Evolutionary conservation across 2,113 vertebrate species (phyloP), one percentile per base, ranked within the genome.

Genomic region (Glareola pratincola): DNA sequence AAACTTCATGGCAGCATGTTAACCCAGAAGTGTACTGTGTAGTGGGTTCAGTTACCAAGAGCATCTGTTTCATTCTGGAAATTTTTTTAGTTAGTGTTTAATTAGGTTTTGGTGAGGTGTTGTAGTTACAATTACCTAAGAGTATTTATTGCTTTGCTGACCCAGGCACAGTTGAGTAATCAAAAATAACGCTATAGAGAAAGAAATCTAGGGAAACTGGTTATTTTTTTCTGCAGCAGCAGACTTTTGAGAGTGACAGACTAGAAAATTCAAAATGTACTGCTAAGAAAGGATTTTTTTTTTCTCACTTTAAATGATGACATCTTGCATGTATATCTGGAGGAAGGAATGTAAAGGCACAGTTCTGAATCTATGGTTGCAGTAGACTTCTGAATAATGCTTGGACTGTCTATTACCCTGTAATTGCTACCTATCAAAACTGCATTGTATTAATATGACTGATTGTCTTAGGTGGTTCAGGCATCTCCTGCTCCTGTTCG

Each of bases 391-490:
- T 85, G 92, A 95, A 39, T 95, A 68, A 72, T 76, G 62, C 71
- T 48, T 41, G 56, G 62, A 34, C 71, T 79, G 29, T 82, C 69
- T 91, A 9, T 96, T 95, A 67, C 56, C 32, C 29, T 45, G 81
- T 90, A 96, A 94, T 94, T 96, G 78, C 84, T 82, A 11, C 89
- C 92, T 87, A 37, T 96, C 86, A 59, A 22, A 78, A 84, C 32
- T 86, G 37, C 74, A 21, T 67, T 88, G 64, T 66, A n/a, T 95
- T 92, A 90, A 78, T 84, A 68, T 66, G 86, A 94, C 56, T 87
- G 76, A 94, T 96, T 32, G 36, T 75, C 78, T 45, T 4, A n/a
- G 77, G 81, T 73, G 87, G 80, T 5, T 77, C 43, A 71, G 95
- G 36, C 68, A 1, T 30, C 53, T 83, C 63, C 84, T 85, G 74